Evolutionary conservation across 2,797 vertebrate species (phyloP).

Genomic region (Melopsittacus undulatus): DNA sequence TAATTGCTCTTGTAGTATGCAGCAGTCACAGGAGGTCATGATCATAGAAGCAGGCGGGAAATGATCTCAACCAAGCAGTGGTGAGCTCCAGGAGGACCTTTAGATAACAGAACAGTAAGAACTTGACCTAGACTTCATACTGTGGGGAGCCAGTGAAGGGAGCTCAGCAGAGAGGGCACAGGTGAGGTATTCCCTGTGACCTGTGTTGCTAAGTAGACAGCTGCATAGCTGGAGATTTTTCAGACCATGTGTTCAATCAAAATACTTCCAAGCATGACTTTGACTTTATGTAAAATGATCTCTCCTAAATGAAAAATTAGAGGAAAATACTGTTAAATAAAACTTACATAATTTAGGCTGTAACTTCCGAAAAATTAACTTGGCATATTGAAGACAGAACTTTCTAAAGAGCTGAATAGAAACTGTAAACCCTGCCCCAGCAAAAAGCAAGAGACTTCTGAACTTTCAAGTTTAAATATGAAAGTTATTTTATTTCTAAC

Average conservation of each 20-base stretch:
- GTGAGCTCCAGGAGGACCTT: background rate
- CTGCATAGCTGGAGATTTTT: background rate
- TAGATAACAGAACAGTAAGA: background rate
- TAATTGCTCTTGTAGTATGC: background rate
- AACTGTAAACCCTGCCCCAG: background rate
- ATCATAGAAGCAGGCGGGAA: background rate
- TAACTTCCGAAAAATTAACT: background rate
- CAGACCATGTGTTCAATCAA: background rate
- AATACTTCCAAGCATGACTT: conserved; percentile 8
- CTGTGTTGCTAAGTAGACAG: background rate
- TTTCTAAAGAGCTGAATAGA: background rate
- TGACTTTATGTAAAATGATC: background rate
- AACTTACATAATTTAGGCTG: background rate
- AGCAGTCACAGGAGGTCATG: background rate
- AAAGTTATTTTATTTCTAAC: background rate
- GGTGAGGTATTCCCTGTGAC: background rate
- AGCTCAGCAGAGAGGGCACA: background rate
- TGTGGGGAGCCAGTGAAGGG: background rate
- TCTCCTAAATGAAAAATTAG: background rate
- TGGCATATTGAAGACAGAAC: background rate
- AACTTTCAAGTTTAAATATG: background rate
- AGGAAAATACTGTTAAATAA: background rate
- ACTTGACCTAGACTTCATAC: background rate
- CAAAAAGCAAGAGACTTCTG: background rate
- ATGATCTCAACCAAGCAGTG: background rate